These are phyloP conservation scores for Anniella stebbinsi DNA, from an alignment of 2,797 vertebrate genomes.

Conservation along the genomic window DNA sequence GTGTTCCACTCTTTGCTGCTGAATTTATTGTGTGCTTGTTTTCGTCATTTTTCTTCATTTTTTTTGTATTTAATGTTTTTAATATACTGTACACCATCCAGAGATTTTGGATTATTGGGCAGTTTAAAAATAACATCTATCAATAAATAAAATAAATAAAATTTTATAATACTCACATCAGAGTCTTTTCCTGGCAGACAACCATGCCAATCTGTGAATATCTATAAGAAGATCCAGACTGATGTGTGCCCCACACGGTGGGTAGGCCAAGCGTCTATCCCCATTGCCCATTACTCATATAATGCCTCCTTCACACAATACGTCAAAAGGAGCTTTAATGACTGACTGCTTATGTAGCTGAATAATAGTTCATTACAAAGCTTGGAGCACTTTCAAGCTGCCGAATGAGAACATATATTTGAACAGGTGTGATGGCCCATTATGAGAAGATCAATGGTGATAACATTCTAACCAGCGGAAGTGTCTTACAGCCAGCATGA, in stretches of 20 bases:
- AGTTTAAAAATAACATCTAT: no score
- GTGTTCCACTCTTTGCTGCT: no score
- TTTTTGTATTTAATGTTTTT: no score
- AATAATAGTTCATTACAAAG: slow-evolving; percentile 14
- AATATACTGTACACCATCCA: no score
- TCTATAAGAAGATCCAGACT: neutral
- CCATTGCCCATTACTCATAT: neutral
- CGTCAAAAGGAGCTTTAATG: neutral
- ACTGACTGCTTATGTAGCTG: slow-evolving; percentile 28
- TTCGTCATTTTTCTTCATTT: no score
- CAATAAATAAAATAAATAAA: no score
- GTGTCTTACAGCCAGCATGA: slow-evolving; percentile 38
- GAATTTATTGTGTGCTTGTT: no score
- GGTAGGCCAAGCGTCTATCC: neutral
- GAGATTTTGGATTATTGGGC: no score
- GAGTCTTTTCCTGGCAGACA: neutral
- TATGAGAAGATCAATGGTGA: slow-evolving; percentile 26
- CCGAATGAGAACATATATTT: slow-evolving; percentile 5
- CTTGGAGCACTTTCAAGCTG: slow-evolving; percentile 24
- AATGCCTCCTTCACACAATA: neutral
- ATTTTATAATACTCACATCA: neutral
- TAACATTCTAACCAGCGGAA: slow-evolving; percentile 39
- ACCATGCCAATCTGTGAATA: neutral
- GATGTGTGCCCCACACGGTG: neutral
- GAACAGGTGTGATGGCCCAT: slow-evolving; percentile 31